Percentiles rank a stretch among this genome's conserved stretches.
Evolutionary conservation across 2,888 invertebrate genomes (phyloP).

Genomic region (Euplexia lucipara): DNA sequence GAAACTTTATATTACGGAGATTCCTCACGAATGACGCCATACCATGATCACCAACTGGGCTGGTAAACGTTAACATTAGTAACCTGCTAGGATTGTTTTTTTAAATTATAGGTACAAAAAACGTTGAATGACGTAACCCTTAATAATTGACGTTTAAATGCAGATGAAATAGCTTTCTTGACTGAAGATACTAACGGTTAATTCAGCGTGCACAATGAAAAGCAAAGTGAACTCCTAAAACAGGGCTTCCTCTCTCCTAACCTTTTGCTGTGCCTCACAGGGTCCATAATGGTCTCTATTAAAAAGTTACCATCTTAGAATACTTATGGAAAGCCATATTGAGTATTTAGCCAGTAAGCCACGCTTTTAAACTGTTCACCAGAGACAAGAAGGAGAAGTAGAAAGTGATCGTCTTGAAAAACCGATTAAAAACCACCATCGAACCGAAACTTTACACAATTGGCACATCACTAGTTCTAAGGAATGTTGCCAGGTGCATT

Average conservation of each 20-base stretch:
- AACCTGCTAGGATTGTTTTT: conserved; percentile 5
- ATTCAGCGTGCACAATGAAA: too few species aligned
- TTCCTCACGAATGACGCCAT: conserved; percentile 40
- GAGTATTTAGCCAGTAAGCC: not conserved
- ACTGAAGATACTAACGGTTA: too few species aligned
- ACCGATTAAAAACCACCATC: conserved; percentile 2
- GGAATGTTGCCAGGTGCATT: conserved; percentile 10
- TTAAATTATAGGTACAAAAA: too few species aligned
- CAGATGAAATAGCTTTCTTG: too few species aligned
- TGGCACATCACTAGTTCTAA: conserved; percentile 36
- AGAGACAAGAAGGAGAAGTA: not conserved
- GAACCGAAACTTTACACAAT: conserved; percentile 8
- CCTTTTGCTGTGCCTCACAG: too few species aligned
- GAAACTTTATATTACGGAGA: conserved; percentile 12
- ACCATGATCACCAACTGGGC: conserved; percentile 1
- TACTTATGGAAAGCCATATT: too few species aligned
- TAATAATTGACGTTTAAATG: too few species aligned
- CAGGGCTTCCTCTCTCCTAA: too few species aligned
- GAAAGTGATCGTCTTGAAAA: not conserved
- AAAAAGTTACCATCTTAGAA: too few species aligned
- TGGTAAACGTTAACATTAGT: not conserved
- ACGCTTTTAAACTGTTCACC: not conserved
- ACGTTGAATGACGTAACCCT: too few species aligned
- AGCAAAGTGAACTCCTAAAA: too few species aligned
- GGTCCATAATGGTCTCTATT: too few species aligned